Evolutionary conservation across 1,140 invertebrate species (phyloP).

Genomic region (Hermatobates lingyangjiaoensis): DNA sequence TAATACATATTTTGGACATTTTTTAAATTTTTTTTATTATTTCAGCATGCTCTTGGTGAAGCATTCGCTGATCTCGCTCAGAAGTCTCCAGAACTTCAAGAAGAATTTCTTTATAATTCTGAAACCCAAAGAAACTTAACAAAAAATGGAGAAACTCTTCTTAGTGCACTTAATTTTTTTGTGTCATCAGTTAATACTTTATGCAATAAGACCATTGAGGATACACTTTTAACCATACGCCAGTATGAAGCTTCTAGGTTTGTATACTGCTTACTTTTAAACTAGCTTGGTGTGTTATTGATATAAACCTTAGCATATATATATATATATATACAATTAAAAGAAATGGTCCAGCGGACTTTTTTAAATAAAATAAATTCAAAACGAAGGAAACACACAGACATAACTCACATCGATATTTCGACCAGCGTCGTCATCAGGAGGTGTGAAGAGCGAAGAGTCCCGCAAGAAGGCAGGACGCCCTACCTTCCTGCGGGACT

Average conservation of each 20-base stretch:
- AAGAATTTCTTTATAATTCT: conserved; percentile 87
- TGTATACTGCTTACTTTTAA: no score
- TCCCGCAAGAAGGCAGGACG: no score
- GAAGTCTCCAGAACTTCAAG: conserved; percentile 83
- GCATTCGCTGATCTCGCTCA: conserved; percentile 89
- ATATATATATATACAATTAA: no score
- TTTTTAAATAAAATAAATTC: no score
- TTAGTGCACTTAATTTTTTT: conserved; percentile 88
- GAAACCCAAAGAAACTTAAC: conserved; percentile 84
- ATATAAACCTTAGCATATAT: no score
- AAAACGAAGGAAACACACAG: no score
- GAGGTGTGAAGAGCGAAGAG: no score
- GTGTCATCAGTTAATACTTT: conserved; percentile 86
- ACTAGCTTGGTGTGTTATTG: no score
- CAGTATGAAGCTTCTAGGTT: conserved; percentile 83
- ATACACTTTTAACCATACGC: conserved; percentile 79
- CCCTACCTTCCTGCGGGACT: no score
- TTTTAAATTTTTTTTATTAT: conserved; percentile 5
- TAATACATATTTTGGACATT: not conserved
- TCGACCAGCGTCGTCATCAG: no score
- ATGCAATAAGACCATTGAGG: conserved; percentile 92
- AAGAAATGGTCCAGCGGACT: no score
- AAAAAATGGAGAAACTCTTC: conserved; percentile 81
- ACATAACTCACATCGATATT: no score
- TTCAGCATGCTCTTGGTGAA: conserved; percentile 57